Evolutionary conservation across 53 echinoderm and acorn worm species (phyloP).

Genomic region (Hippasteria phrygiana): DNA sequence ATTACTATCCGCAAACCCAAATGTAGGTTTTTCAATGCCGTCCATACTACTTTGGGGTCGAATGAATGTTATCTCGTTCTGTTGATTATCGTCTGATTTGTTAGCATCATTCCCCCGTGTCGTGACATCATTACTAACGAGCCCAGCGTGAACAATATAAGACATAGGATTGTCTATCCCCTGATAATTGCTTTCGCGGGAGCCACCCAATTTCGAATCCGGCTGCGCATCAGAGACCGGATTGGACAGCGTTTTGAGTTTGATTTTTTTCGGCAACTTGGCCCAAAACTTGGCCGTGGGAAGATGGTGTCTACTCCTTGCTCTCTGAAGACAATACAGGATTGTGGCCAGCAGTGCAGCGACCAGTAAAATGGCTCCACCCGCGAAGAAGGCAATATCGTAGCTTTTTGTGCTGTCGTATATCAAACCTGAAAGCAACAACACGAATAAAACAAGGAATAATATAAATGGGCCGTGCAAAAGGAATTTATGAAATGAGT

Average conservation of each 20-base stretch:
- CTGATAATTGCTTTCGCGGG: neutral
- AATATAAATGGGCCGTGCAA: no score
- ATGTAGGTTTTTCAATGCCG: neutral
- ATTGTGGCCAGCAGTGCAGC: neutral
- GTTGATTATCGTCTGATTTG: neutral
- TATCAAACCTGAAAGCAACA: conserved; percentile 21
- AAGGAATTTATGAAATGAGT: no score
- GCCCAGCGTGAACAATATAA: neutral
- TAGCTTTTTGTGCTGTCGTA: conserved; percentile 34
- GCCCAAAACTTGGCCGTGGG: conserved; percentile 15
- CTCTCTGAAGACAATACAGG: neutral
- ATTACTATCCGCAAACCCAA: neutral
- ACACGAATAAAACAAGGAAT: neutral
- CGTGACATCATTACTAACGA: no score
- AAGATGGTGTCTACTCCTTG: neutral
- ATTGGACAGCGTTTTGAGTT: neutral
- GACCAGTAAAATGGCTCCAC: neutral
- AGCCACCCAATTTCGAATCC: neutral
- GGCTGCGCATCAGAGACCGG: neutral
- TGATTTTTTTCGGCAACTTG: neutral
- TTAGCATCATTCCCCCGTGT: neutral
- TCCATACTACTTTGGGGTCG: neutral
- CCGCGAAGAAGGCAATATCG: conserved; percentile 29
- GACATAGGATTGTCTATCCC: neutral
- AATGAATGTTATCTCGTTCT: neutral